phyloP scores from a whole-genome alignment of 2,113 vertebrate genomes.

The Plotosus lineatus region DNA sequence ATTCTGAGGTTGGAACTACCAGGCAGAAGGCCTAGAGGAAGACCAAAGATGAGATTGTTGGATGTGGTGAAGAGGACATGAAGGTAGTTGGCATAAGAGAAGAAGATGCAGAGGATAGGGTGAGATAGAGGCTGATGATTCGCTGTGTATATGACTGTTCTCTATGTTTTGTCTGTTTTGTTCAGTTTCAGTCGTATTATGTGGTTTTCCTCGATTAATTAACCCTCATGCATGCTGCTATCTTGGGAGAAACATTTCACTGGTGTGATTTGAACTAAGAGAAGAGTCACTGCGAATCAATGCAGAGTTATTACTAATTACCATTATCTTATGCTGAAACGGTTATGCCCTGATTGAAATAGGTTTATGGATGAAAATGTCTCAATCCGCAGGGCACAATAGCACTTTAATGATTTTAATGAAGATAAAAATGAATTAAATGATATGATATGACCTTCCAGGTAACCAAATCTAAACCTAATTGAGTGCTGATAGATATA shows the following conservation, averaged over 20 bases:
- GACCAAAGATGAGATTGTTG: no score
- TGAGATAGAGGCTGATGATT: no score
- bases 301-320: not conserved
- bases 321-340: not conserved
- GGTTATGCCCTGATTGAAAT: not conserved
- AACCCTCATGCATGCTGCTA: not conserved
- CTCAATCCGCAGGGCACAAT: not conserved
- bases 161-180: no score
- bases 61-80: no score
- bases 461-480: not conserved
- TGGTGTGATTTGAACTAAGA: not conserved
- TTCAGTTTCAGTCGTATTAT: not conserved
- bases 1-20: no score
- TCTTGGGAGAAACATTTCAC: not conserved
- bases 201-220: not conserved
- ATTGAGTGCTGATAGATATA: not conserved
- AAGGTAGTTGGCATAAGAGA: no score
- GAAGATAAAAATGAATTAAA: not conserved
- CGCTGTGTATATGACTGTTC: no score
- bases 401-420: not conserved
- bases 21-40: no score
- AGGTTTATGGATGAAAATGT: no score
- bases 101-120: no score
- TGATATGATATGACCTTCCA: not conserved
- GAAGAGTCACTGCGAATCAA: not conserved